Percentiles rank a stretch among this genome's conserved stretches.
Conservation (phyloP, 2,797 vertebrate genomes). For the Hydrophis major region DNA sequence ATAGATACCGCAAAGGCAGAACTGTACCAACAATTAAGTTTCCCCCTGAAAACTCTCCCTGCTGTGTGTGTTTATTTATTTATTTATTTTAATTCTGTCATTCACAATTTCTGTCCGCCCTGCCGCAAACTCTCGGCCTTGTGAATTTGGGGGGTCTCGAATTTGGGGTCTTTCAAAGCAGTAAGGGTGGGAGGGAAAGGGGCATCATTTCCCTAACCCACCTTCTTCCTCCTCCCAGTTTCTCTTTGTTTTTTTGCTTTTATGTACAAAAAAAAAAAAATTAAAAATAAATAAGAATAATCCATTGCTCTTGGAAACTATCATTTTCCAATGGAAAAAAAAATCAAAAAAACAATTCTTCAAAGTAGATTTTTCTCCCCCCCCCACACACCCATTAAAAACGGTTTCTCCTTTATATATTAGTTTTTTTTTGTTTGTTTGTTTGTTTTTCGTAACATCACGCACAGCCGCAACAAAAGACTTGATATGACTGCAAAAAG, state of each 20-base stretch:
- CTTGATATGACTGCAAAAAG: constrained; percentile 32
- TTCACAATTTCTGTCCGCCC: not conserved
- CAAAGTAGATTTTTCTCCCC: not conserved
- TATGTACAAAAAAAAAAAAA: constrained; percentile 33
- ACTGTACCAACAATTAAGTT: not conserved
- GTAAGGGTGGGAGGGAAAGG: not conserved
- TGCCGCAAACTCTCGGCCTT: not conserved
- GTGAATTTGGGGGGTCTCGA: not conserved
- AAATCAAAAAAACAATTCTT: constrained; percentile 9
- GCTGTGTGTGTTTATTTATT: too few relatives aligned
- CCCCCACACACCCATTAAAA: not conserved
- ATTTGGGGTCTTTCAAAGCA: not conserved
- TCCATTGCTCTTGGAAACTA: constrained; percentile 20
- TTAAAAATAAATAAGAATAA: not conserved
- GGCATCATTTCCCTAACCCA: not conserved
- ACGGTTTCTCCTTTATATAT: constrained; percentile 1
- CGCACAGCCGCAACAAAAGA: constrained; percentile 37
- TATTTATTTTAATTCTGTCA: not conserved
- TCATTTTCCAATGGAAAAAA: constrained; percentile 4
- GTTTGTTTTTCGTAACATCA: constrained; percentile 24
- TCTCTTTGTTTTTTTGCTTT: not conserved
- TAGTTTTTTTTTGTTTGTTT: not conserved
- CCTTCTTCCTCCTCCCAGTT: not conserved
- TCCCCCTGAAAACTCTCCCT: not conserved
- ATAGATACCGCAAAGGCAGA: not conserved